These are phyloP conservation scores for Teleogryllus occipitalis DNA, from an alignment of 1,140 invertebrate genomes.

Conservation along the genomic window DNA sequence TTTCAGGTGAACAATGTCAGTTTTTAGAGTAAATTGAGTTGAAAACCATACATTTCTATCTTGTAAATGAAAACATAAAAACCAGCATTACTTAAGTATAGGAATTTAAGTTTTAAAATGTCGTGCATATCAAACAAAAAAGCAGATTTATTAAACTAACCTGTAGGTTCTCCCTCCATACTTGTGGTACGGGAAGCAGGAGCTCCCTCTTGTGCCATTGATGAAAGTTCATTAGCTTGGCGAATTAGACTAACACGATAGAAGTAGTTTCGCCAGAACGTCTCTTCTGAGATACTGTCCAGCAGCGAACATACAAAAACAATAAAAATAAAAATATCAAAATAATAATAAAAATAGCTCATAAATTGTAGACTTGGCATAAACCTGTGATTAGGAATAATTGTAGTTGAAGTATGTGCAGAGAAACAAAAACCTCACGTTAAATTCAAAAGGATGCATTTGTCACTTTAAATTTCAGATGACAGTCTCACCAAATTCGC, in stretches of 20 bases:
- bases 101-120: neutral
- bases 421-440: too few species aligned
- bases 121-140: neutral
- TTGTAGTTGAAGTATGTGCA: too few species aligned
- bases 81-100: neutral
- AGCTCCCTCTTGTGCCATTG: slow-evolving; percentile 47
- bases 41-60: too few species aligned
- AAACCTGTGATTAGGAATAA: too few species aligned
- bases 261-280: slow-evolving; percentile 99
- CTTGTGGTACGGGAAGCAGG: slow-evolving; percentile 21
- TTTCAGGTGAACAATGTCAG: too few species aligned
- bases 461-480: neutral
- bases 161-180: slow-evolving; percentile 27
- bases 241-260: slow-evolving; percentile 96
- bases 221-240: slow-evolving; percentile 83
- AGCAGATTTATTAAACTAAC: neutral
- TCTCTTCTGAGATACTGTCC: slow-evolving; percentile 88
- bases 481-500: neutral
- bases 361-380: too few species aligned
- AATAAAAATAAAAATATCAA: too few species aligned
- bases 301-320: neutral
- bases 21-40: too few species aligned
- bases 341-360: too few species aligned
- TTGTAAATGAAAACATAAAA: neutral
- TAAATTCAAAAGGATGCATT: too few species aligned